Conservation (phyloP, 30 jellyfish, hydroid and myxozoan species). For the Aurelia sp. region DNA sequence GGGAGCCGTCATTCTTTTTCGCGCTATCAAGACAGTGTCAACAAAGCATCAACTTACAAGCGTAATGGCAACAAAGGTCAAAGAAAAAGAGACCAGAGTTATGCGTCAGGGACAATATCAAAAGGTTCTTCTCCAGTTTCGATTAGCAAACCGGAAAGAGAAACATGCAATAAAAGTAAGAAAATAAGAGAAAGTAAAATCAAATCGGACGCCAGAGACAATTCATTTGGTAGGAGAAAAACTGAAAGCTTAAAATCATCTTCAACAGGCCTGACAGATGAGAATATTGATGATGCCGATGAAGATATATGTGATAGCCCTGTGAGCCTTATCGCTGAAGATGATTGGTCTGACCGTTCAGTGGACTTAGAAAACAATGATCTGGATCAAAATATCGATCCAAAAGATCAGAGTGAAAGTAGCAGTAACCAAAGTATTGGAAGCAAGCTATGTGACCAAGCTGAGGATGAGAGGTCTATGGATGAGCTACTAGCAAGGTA, state of each 20-base stretch:
- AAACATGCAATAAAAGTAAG: too few relatives aligned
- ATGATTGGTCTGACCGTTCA: neutral
- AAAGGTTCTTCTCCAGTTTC: neutral
- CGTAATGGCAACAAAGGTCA: neutral
- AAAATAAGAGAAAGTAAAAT: neutral
- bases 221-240: neutral
- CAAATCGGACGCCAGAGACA: neutral
- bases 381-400: neutral
- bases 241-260: neutral
- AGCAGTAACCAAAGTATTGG: too few relatives aligned
- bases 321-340: neutral
- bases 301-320: neutral
- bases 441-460: too few relatives aligned
- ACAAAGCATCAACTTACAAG: neutral
- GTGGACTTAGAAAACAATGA: neutral
- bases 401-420: neutral
- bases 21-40: neutral
- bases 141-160: too few relatives aligned
- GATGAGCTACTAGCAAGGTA: neutral
- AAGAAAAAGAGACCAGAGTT: neutral
- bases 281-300: neutral
- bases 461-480: neutral
- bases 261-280: neutral
- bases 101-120: neutral
- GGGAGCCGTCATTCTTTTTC: neutral